phyloP scores from a whole-genome alignment of 2,797 vertebrate genomes.

The Gymnodraco acuticeps region DNA sequence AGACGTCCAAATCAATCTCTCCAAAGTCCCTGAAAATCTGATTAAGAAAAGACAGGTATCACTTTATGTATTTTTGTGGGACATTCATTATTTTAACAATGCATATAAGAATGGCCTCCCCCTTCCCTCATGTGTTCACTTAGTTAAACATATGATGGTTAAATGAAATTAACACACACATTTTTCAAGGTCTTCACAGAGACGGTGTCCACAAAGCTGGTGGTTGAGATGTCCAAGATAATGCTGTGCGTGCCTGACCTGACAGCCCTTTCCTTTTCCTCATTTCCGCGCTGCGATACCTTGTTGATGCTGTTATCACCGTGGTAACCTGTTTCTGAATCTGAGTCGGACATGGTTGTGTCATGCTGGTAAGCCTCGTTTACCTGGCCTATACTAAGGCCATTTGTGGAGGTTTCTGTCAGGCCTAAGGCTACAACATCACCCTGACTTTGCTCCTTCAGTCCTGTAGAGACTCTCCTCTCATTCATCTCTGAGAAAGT shows the following conservation, averaged over 20 bases:
- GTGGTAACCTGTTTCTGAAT: slow-evolving; percentile 24
- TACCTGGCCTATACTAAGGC: slow-evolving; percentile 38
- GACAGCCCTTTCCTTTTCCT: slow-evolving; percentile 4
- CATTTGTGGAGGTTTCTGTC: slow-evolving; percentile 10
- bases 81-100: neutral
- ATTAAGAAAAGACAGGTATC: neutral
- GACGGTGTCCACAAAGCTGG: slow-evolving; percentile 88
- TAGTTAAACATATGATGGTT: neutral
- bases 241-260: slow-evolving; percentile 80
- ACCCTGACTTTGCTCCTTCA: slow-evolving; percentile 8
- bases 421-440: slow-evolving; percentile 21
- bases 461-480: slow-evolving; percentile 8
- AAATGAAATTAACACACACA: slow-evolving; percentile 54
- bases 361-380: slow-evolving; percentile 73
- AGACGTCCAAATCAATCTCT: slow-evolving; percentile 89
- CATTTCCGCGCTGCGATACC: neutral
- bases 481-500: slow-evolving; percentile 10
- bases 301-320: slow-evolving; percentile 27
- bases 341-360: slow-evolving; percentile 38
- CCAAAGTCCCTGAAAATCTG: slow-evolving; percentile 93
- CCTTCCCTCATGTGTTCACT: neutral
- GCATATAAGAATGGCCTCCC: neutral
- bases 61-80: neutral
- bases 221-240: slow-evolving; percentile 89
- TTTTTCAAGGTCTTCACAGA: slow-evolving; percentile 79